phyloP scores from a whole-genome alignment of 2,797 vertebrate species.

The Bovichtus variegatus region DNA sequence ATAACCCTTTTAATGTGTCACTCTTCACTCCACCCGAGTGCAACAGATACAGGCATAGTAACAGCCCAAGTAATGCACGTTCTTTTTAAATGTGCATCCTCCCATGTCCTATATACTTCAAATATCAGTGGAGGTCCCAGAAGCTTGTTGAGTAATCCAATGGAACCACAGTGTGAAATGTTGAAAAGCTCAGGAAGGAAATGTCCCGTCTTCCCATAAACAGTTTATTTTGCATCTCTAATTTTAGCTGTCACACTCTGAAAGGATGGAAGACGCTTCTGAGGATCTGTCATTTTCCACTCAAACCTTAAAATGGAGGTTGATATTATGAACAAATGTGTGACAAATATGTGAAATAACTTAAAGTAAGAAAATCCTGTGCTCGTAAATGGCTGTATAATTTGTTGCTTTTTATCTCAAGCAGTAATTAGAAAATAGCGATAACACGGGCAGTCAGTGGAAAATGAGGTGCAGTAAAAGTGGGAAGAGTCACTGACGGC shows the following conservation, averaged over 20 bases:
- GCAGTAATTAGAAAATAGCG: conserved; percentile 21
- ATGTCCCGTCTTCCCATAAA: conserved; percentile 4
- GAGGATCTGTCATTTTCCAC: neutral
- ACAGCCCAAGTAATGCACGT: neutral
- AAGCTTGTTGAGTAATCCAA: conserved; percentile 36
- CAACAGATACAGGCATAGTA: conserved; percentile 5
- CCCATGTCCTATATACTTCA: conserved; percentile 25
- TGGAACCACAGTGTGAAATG: conserved; percentile 34
- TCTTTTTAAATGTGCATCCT: conserved; percentile 51
- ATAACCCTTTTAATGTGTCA: conserved; percentile 20
- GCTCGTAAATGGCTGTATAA: neutral
- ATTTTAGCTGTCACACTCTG: neutral
- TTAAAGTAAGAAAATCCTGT: neutral
- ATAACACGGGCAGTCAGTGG: conserved; percentile 22
- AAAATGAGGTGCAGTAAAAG: conserved; percentile 27
- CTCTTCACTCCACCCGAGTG: conserved; percentile 4
- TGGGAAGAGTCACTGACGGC: conserved; percentile 11
- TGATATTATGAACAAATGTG: neutral
- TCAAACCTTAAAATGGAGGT: neutral
- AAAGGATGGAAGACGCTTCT: neutral
- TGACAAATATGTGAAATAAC: neutral
- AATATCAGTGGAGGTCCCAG: conserved; percentile 37
- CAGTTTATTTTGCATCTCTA: too few species aligned
- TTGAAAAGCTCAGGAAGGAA: conserved; percentile 30
- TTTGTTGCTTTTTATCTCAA: conserved; percentile 35